Evolutionary conservation across 2,888 invertebrate genomes (phyloP).

Genomic region (Plagodis dolabraria): DNA sequence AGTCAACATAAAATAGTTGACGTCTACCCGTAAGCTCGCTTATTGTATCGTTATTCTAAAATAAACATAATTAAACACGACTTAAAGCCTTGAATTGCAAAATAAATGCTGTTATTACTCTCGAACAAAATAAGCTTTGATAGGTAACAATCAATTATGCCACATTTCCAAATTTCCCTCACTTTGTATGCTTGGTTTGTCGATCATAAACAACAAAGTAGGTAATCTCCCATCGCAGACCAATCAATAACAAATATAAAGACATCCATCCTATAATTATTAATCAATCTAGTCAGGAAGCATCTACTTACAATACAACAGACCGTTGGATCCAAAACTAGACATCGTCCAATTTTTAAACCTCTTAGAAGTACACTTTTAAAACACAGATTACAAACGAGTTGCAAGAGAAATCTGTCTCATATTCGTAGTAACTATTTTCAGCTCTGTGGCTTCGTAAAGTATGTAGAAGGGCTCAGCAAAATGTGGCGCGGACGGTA

Average conservation of each 20-base stretch:
- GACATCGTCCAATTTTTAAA: not conserved
- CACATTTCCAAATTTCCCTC: too few relatives aligned
- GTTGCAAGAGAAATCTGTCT: not conserved
- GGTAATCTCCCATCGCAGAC: not conserved
- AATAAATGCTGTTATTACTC: too few relatives aligned
- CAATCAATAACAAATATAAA: not conserved
- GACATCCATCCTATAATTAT: not conserved
- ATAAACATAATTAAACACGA: too few relatives aligned
- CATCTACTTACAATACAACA: not conserved
- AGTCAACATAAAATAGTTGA: too few relatives aligned
- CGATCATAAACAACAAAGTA: too few relatives aligned
- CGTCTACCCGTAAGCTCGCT: too few relatives aligned
- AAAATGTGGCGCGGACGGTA: not conserved
- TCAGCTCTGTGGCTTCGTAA: not conserved
- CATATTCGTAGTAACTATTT: not conserved
- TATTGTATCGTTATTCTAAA: too few relatives aligned
- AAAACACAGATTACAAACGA: not conserved
- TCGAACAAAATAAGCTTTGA: too few relatives aligned
- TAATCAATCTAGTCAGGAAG: not conserved
- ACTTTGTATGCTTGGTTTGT: too few relatives aligned
- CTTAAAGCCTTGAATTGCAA: too few relatives aligned
- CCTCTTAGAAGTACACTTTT: not conserved
- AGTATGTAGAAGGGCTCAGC: not conserved
- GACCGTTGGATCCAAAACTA: not conserved
- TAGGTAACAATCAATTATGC: too few relatives aligned